phyloP scores from a whole-genome alignment of 2,888 invertebrate genomes.

The Agrilus cyanescens region DNA sequence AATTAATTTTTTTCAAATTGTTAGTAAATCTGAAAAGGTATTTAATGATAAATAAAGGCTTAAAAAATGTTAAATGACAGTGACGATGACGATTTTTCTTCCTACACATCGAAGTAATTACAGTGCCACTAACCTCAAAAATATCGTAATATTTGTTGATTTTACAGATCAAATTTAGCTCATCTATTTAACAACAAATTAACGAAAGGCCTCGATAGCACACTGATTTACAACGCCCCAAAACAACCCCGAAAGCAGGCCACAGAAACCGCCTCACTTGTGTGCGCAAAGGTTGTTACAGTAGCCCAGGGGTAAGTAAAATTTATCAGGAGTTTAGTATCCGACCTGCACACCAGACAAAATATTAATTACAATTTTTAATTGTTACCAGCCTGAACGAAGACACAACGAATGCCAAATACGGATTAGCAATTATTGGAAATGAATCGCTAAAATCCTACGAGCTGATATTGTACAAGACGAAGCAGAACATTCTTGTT shows the following conservation, averaged over 20 bases:
- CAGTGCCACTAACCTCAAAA: background rate
- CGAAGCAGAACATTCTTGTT: conserved; percentile 28
- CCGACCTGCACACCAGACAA: background rate
- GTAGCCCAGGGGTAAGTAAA: conserved; percentile 24
- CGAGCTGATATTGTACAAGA: conserved; percentile 31
- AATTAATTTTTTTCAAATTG: too few species aligned
- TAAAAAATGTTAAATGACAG: conserved; percentile 18
- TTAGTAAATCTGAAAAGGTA: too few species aligned
- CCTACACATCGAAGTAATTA: conserved; percentile 20
- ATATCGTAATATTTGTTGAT: conserved; percentile 4
- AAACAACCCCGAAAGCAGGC: conserved; percentile 21
- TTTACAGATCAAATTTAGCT: conserved; percentile 24
- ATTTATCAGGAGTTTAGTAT: background rate
- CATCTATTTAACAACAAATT: conserved; percentile 19
- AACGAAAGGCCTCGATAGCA: conserved; percentile 11
- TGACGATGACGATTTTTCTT: conserved; percentile 25
- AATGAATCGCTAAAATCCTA: conserved; percentile 18
- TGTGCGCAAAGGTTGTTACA: conserved; percentile 23
- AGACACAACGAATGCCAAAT: conserved; percentile 31
- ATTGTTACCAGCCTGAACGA: conserved; percentile 24
- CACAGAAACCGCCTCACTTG: conserved; percentile 18
- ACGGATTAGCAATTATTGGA: conserved; percentile 37
- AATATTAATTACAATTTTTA: background rate
- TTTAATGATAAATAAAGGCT: too few species aligned
- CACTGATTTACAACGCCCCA: conserved; percentile 25